Conservation (phyloP, 2,888 invertebrate species). For the Gandaritis pyraliata region DNA sequence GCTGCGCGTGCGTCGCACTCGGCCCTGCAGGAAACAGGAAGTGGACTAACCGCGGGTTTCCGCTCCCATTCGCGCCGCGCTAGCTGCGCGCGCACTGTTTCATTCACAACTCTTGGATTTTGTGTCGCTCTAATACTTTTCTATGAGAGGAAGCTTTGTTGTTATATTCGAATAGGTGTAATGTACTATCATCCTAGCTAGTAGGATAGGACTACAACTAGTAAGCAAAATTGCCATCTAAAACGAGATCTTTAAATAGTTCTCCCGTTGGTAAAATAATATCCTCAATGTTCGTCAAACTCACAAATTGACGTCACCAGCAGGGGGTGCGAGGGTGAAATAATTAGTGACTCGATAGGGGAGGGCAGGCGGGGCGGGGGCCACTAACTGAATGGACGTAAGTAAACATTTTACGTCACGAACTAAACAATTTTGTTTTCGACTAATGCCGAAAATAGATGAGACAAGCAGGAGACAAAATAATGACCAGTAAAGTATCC, state of each 20-base stretch:
- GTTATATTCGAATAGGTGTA: no score
- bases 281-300: background rate
- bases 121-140: slow-evolving; percentile 6
- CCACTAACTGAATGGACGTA: slow-evolving; percentile 4
- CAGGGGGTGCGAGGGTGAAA: slow-evolving; percentile 1
- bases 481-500: background rate
- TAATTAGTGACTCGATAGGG: no score
- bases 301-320: background rate
- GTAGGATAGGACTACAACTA: no score
- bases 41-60: slow-evolving; percentile 84
- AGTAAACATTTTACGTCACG: slow-evolving; percentile 44
- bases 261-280: no score
- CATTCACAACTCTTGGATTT: slow-evolving; percentile 59
- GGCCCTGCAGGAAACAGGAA: slow-evolving; percentile 84
- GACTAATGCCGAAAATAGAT: slow-evolving; percentile 7
- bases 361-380: no score
- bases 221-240: no score
- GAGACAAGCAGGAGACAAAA: background rate
- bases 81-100: slow-evolving; percentile 66
- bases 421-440: slow-evolving; percentile 6
- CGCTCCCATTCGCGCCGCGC: slow-evolving; percentile 81
- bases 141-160: background rate
- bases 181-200: no score
- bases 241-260: no score
- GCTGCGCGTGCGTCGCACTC: slow-evolving; percentile 73